phyloP scores from a whole-genome alignment of 2,888 invertebrate species.

The Schizaphis graminum region DNA sequence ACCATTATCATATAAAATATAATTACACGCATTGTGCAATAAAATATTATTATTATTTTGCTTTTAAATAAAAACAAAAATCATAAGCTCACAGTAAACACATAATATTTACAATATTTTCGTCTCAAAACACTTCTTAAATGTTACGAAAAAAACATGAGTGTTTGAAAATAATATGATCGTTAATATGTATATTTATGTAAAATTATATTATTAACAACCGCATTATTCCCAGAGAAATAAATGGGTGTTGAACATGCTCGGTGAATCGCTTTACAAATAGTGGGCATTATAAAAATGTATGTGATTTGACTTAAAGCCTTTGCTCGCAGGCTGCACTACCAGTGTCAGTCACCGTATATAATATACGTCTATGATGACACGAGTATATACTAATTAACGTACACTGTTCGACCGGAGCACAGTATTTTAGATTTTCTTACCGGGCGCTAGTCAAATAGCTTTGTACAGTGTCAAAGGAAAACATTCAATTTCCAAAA shows the following conservation, averaged over 20 bases:
- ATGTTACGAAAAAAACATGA: not conserved
- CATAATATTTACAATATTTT: no score
- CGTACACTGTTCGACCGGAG: not conserved
- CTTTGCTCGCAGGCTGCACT: not conserved
- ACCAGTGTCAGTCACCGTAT: not conserved
- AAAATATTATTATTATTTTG: not conserved
- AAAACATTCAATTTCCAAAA: slow-evolving; percentile 59
- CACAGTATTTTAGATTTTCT: not conserved
- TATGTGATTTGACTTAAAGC: not conserved
- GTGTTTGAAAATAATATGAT: not conserved
- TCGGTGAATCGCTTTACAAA: not conserved
- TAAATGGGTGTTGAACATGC: not conserved
- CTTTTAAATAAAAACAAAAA: not conserved
- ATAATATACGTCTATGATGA: not conserved
- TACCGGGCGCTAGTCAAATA: not conserved
- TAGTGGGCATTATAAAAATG: not conserved
- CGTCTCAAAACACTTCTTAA: not conserved
- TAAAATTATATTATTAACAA: not conserved
- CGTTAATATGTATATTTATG: not conserved
- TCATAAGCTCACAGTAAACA: not conserved
- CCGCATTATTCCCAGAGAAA: not conserved
- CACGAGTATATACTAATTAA: not conserved
- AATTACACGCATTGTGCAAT: not conserved
- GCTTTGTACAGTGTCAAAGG: slow-evolving; percentile 23
- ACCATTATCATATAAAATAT: not conserved